Base-by-base conservation (phyloP, 1,140 invertebrate genomes). In the Eurytemora carolleeae region DNA sequence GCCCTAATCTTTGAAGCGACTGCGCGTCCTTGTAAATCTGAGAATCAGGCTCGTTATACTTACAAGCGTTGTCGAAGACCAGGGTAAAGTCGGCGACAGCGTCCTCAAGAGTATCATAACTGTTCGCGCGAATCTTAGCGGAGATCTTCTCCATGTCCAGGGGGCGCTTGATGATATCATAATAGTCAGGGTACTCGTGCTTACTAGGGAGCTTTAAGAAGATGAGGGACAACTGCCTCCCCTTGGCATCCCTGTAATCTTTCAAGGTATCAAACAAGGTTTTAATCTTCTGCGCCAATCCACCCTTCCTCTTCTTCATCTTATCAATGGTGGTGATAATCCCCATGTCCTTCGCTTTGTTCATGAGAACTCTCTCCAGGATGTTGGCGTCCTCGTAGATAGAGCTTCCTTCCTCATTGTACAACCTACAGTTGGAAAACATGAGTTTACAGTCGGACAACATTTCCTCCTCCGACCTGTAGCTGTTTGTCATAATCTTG, bases 51-150 rank as follows among this genome's bases (percentile, higher is more conserved):
- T 98, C 95, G 73, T 99, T 98, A 72, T 95, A 99, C 74, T 95
- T 95, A 76, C 92, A 98, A 23, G 94, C 95, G 72, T 99, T 99
- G 68, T 98, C 93, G 73, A 98, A 94, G 90, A 98, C 96, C 17
- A 96, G 76, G 66, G 91, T 83, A 69, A 98, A 87, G 74, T 99
- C 95, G 0, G 84, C 80, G 0, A 92, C 82, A 52, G 98, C 73
- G 65, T 96, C 90, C 58, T 95, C 91, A 7, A 98, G 74, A 61
- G 77, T 82, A 17, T 85, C 83, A 71, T 98, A 98, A 1, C 71
- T 72, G 23, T 68, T 71, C 25, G 80, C 80, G 69, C 86, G 87
- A 52, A 95, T 75, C 68, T 90, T 92, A 55, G 87, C 83, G 0
- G 85, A 82, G 64, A 99, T 97, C 65, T 84, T 84, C 68, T 95